Evolutionary conservation across 2,888 invertebrate species (phyloP).

Genomic region (Rotaria magnacalcarata): DNA sequence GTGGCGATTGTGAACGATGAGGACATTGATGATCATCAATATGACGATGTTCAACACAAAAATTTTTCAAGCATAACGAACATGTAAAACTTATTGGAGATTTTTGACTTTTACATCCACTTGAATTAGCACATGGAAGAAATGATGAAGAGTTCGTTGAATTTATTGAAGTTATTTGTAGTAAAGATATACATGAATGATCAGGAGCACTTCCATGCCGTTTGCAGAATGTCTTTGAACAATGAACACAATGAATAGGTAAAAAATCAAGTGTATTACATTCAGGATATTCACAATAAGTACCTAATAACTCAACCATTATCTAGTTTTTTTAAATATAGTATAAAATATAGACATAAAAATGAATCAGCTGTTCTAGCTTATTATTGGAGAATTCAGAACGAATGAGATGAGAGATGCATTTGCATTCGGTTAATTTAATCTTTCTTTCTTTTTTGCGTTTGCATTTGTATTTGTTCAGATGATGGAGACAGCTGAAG

Average conservation of each 20-base stretch:
- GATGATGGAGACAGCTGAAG: constrained; percentile 32
- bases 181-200: constrained; percentile 36
- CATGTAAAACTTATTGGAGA: constrained; percentile 38
- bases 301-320: constrained; percentile 36
- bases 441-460: neutral
- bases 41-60: constrained; percentile 43
- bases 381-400: neutral
- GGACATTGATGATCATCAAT: constrained; percentile 39
- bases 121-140: constrained; percentile 32
- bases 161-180: constrained; percentile 14
- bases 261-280: constrained; percentile 44
- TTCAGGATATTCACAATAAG: constrained; percentile 37
- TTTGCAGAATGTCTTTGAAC: constrained; percentile 39
- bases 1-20: neutral
- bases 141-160: constrained; percentile 29
- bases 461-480: neutral
- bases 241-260: constrained; percentile 38
- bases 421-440: neutral
- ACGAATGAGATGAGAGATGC: neutral
- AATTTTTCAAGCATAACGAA: constrained; percentile 36
- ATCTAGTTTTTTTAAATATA: neutral
- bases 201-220: constrained; percentile 34
- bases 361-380: neutral
- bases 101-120: constrained; percentile 30
- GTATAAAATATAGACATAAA: neutral